Percentiles rank a stretch among this genome's conserved stretches.
Evolutionary conservation across 2,888 invertebrate species (phyloP).

Genomic region (Chrysolina americana): DNA sequence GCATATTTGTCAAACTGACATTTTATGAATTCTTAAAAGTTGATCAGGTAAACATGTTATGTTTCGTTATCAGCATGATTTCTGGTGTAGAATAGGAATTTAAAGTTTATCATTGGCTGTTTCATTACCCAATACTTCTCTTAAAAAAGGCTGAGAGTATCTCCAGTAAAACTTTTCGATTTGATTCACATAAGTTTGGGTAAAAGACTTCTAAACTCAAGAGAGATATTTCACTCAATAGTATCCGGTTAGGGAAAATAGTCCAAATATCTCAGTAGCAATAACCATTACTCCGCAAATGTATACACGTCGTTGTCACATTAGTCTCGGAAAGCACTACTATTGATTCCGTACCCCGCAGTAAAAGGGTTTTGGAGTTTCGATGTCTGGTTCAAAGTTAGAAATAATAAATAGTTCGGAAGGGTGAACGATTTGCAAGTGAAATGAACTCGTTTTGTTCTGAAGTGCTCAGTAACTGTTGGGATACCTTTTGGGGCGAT

Average conservation of each 20-base stretch:
- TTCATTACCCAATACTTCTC: not conserved
- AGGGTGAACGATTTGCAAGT: constrained; percentile 25
- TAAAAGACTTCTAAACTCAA: constrained; percentile 22
- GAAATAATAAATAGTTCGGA: constrained; percentile 26
- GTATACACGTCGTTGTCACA: constrained; percentile 51
- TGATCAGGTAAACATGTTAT: too few species aligned
- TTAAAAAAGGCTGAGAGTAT: not conserved
- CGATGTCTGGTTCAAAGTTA: constrained; percentile 20
- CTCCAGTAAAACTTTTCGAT: not conserved
- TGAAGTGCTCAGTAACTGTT: not conserved
- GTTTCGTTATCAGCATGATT: too few species aligned
- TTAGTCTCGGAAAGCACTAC: constrained; percentile 46
- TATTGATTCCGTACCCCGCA: constrained; percentile 47
- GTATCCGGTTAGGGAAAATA: constrained; percentile 37
- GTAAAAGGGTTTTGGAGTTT: constrained; percentile 28
- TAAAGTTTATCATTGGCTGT: too few species aligned
- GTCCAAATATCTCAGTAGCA: constrained; percentile 40
- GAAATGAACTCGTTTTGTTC: constrained; percentile 18
- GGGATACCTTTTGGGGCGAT: not conserved
- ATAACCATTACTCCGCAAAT: constrained; percentile 36
- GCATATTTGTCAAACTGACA: too few species aligned
- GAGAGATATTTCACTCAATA: constrained; percentile 37
- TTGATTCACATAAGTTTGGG: not conserved
- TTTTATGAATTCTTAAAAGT: too few species aligned
- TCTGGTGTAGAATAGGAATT: too few species aligned